Conservation (phyloP, 2,888 invertebrate species). For the Eupithecia insigniata region DNA sequence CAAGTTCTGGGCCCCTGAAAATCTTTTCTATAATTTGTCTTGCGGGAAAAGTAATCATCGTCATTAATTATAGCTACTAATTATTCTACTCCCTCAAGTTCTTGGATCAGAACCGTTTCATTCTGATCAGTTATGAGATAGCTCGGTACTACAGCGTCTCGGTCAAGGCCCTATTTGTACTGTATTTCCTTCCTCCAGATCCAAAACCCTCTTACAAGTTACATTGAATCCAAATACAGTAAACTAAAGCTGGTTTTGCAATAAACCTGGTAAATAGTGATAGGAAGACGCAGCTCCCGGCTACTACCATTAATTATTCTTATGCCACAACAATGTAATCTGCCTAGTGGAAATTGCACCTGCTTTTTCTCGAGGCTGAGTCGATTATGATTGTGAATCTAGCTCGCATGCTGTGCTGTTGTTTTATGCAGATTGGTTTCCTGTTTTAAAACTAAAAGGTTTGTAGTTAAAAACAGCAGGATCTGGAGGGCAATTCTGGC, state of each 20-base stretch:
- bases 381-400: constrained; percentile 35
- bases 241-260: constrained; percentile 18
- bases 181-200: background rate
- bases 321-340: constrained; percentile 65
- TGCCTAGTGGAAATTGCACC: constrained; percentile 59
- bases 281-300: constrained; percentile 53
- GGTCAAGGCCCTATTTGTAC: background rate
- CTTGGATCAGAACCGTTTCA: background rate
- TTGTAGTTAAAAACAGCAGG: constrained; percentile 6
- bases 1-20: background rate
- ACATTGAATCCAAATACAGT: constrained; percentile 2
- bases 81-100: background rate
- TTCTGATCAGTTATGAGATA: background rate
- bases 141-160: background rate
- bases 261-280: constrained; percentile 4
- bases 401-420: constrained; percentile 32
- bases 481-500: no score
- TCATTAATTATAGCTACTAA: background rate
- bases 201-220: background rate
- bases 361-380: constrained; percentile 53
- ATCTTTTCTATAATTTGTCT: background rate
- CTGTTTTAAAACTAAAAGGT: constrained; percentile 14
- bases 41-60: background rate
- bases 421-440: constrained; percentile 32
- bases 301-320: constrained; percentile 71